Conservation (phyloP, 2,113 vertebrate genomes). For the Apodemus sylvaticus region DNA sequence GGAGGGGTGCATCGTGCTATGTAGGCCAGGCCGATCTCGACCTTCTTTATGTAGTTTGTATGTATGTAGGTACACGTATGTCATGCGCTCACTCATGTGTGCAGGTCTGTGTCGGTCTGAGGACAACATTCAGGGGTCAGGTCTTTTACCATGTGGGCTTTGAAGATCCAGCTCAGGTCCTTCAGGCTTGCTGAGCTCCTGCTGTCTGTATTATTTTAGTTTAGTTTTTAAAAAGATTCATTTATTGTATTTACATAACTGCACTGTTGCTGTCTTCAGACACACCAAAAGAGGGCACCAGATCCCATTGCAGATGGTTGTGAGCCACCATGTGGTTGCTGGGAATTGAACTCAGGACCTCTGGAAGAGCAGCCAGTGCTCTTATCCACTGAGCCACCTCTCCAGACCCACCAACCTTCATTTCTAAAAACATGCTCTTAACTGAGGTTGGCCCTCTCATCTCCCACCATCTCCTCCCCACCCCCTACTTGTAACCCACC, state of each 20-base stretch:
- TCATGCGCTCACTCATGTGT: not conserved
- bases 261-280: too few relatives aligned
- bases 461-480: not conserved
- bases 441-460: not conserved
- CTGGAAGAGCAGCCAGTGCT: not conserved
- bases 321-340: too few relatives aligned
- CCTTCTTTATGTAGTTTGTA: not conserved
- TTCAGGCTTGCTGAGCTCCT: not conserved
- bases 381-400: not conserved
- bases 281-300: too few relatives aligned
- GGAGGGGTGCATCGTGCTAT: not conserved
- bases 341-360: not conserved
- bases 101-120: not conserved
- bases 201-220: not conserved
- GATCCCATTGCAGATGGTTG: too few relatives aligned
- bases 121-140: not conserved
- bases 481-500: not conserved
- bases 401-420: not conserved
- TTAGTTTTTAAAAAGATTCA: not conserved
- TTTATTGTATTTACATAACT: not conserved
- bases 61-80: not conserved
- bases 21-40: not conserved
- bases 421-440: not conserved
- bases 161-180: not conserved
- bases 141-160: not conserved